These are phyloP conservation scores for Poeciliopsis retropinna DNA, from an alignment of 2,113 vertebrate species.

Conservation along the genomic window DNA sequence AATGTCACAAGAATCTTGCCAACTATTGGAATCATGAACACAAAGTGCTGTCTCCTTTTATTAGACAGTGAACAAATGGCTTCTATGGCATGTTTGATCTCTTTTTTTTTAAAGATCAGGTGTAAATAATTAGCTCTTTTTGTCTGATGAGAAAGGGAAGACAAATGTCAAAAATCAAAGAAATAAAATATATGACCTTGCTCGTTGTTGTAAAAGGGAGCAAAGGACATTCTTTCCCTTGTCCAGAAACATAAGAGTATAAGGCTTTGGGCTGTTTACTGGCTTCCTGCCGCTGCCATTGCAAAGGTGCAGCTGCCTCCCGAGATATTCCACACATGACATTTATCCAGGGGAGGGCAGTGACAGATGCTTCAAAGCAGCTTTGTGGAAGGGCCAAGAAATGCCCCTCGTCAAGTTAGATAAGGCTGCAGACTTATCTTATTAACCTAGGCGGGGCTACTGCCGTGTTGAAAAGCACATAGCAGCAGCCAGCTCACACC, in stretches of 20 bases:
- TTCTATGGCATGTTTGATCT: conserved; percentile 5
- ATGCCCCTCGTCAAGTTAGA: conserved; percentile 76
- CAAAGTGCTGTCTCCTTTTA: conserved; percentile 12
- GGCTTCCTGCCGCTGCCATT: conserved; percentile 60
- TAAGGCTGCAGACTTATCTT: conserved; percentile 73
- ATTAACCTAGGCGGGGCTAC: conserved; percentile 66
- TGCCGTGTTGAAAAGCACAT: conserved; percentile 67
- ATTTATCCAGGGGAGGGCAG: conserved; percentile 80
- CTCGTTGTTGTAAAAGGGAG: conserved; percentile 13
- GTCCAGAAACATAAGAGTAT: conserved; percentile 35
- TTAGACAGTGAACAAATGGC: conserved; percentile 18
- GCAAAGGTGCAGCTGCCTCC: conserved; percentile 76
- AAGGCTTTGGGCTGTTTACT: conserved; percentile 75
- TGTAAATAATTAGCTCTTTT: too few relatives aligned
- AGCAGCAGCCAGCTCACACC: conserved; percentile 32
- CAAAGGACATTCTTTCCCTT: conserved; percentile 17
- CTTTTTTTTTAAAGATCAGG: too few relatives aligned
- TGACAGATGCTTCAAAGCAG: conserved; percentile 81
- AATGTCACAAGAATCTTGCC: conserved; percentile 8
- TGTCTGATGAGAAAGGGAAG: too few relatives aligned
- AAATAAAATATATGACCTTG: conserved; percentile 51
- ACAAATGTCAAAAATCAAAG: neutral
- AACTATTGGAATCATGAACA: conserved; percentile 16
- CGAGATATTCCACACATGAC: conserved; percentile 81
- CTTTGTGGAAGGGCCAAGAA: conserved; percentile 80